Evolutionary conservation across 2,113 vertebrate genomes (phyloP).

Genomic region (Plecotus auritus): DNA sequence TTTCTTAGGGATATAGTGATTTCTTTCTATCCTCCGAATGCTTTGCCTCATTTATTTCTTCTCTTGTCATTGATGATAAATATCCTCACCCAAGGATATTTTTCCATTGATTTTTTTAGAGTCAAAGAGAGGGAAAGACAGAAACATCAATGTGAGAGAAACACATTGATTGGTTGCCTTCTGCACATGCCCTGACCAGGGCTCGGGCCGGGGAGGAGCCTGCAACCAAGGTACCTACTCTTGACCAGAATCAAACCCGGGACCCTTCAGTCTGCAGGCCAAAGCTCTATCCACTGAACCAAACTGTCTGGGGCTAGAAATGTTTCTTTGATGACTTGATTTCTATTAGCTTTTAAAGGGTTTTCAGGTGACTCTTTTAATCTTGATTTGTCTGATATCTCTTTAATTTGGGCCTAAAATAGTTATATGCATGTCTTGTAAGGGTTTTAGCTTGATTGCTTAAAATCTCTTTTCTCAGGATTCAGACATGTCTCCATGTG

Average conservation of each 20-base stretch:
- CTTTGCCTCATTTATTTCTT: neutral
- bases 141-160: too few relatives aligned
- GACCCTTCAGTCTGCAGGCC: too few relatives aligned
- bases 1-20: neutral
- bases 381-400: neutral
- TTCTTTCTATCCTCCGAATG: neutral
- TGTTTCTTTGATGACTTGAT: neutral
- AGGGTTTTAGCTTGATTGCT: neutral
- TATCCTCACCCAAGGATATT: too few relatives aligned
- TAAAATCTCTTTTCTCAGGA: neutral
- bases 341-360: neutral
- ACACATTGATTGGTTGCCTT: too few relatives aligned
- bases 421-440: neutral
- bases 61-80: neutral
- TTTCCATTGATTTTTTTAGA: too few relatives aligned
- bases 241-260: too few relatives aligned
- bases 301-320: neutral
- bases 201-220: too few relatives aligned
- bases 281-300: too few relatives aligned
- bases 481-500: neutral
- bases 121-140: too few relatives aligned
- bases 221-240: too few relatives aligned
- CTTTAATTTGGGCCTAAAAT: neutral
- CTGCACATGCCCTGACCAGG: too few relatives aligned
- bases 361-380: neutral